Base-by-base conservation (phyloP, 35 echinoderm and acorn worm genomes). In the Strongylocentrotus purpuratus region DNA sequence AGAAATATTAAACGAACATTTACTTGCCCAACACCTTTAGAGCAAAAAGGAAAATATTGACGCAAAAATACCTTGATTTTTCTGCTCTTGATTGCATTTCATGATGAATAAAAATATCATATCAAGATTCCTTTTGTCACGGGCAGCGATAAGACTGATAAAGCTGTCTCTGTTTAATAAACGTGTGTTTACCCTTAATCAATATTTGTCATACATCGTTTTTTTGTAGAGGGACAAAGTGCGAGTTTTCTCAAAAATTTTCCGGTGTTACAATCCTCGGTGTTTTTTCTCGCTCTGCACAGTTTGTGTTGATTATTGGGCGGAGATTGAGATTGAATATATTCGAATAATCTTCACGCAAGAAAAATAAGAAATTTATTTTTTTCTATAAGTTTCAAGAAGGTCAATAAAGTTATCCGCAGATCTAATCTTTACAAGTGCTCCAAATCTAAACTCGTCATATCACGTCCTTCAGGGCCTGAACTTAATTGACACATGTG, bases 51-150 rank as follows among this genome's bases (percentile, higher is more conserved):
- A 78, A 78, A 89, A 33, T 89, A 89, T 89, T 89, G 20, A 89
- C 87, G 87, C 87, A 89, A 89, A 89, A 89, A 89, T 89, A 89
- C 87, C 87, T 33, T 89, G 87, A 89, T 89, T 89, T 89, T 33
- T 45, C 33, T 45, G 87, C 12, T 46, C 87, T 46, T 89, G 87
- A 89, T 89, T 89, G 87, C 87, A 89, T 89, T 89, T 89, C 87
- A 33, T 89, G 87, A 89, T 89, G 87, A 89, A 89, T 89, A 89
- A 89, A 89, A 89, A 89, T 89, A 89, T 89, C 87, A 89, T 89
- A 89, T 89, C 87, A 45, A 33, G 87, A 89, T 33, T 46, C 87
- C 87, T 78, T 45, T 89, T 89, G 87, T 89, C 87, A 89, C 31
- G 87, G 87, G 87, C 87, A 89, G 32, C 32, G 33, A 89, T 89